phyloP scores from a whole-genome alignment of 2,888 invertebrate genomes.

The Eupithecia vulgata region DNA sequence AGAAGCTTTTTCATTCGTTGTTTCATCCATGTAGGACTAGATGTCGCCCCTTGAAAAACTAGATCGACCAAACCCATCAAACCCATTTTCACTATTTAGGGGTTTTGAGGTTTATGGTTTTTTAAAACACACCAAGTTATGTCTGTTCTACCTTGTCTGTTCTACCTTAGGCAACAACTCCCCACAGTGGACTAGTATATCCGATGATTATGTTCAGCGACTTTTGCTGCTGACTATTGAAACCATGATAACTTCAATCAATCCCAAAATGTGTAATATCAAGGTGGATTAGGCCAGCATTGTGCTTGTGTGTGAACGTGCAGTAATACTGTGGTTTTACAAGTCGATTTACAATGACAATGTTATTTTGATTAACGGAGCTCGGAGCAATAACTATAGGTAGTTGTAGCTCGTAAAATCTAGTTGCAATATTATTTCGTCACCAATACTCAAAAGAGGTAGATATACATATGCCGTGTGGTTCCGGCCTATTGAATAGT shows the following conservation, averaged over 20 bases:
- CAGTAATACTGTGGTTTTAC: conserved; percentile 2
- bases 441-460: background rate
- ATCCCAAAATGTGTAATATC: conserved; percentile 1
- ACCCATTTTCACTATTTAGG: too few species aligned
- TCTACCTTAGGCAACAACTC: too few species aligned
- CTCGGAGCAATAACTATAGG: background rate
- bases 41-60: too few species aligned
- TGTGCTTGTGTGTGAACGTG: conserved; percentile 5
- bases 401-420: background rate
- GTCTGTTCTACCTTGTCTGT: too few species aligned
- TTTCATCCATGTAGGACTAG: too few species aligned
- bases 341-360: conserved; percentile 5
- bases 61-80: too few species aligned
- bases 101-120: too few species aligned
- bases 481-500: too few species aligned
- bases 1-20: too few species aligned
- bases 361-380: background rate
- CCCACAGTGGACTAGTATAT: too few species aligned
- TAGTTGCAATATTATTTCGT: background rate
- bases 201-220: background rate
- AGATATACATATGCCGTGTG: too few species aligned
- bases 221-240: background rate
- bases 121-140: too few species aligned
- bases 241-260: conserved; percentile 2
- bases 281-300: conserved; percentile 3